Base-by-base conservation (phyloP, 2,888 invertebrate genomes). In the Dichetophora obliterata region DNA sequence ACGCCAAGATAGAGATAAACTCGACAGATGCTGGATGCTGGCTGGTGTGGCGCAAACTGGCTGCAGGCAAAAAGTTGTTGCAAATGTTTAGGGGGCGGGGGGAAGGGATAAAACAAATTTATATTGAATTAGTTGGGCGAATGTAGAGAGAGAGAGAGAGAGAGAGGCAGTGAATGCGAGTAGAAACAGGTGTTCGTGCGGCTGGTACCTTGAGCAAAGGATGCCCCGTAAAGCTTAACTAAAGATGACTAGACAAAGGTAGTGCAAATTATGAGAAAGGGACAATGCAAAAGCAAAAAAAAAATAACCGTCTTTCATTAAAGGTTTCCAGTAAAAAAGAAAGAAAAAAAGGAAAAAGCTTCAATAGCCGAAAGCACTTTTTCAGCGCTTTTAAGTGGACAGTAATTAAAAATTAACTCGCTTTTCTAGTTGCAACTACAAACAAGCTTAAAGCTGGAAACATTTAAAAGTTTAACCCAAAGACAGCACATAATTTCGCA, bases 1-100 rank as follows among this genome's bases (percentile, higher is more conserved):
- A 22, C n/a, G 19, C 2, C 11, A 43, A 66, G 43, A 66, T 16
- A 24, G 43, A 52, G 69, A 69, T 54, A 27, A 52, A 52, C 31
- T 31, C 27, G 54, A 34, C 69, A 69, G 50, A 69, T 52, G 69
- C 50, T 69, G 50, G 16, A 24, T 61, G 69, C 31, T 22, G 43
- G 31, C 31, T 34, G 34, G 16, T 16, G n/a, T 19, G 65, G n/a
- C n/a, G n/a, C 8, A 65, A 34, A 37, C 27, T 11, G 34, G 22
- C 37, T 50, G 50, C 66, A 68, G 50, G 24, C 52, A 54, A 16
- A 27, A 43, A 54, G 19, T 14, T 16, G 31, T 22, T 24, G 24
- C 1, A 52, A 66, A 34, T 14, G 19, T 1, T 8, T 5, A 22
- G 37, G 54, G 1, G 19, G 9, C 19, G 31, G 63, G 5, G 27